Conservation (phyloP, 2,797 vertebrate species). For the Decapterus maruadsi region DNA sequence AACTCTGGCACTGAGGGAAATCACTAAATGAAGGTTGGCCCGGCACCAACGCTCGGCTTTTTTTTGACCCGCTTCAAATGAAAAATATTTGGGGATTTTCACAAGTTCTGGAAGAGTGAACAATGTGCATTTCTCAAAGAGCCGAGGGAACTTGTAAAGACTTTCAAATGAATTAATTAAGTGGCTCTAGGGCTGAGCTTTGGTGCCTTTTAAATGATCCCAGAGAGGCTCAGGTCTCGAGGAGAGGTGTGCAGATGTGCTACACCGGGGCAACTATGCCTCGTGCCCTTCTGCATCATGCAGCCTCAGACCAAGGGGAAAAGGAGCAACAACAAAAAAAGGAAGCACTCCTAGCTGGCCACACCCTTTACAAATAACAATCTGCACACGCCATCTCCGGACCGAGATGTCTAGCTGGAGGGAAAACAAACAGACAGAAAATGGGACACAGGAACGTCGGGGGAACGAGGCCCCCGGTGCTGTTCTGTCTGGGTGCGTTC, state of each 20-base stretch:
- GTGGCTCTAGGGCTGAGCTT: conserved; percentile 2
- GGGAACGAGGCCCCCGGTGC: conserved; percentile 49
- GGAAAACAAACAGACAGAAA: conserved; percentile 73
- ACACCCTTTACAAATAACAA: conserved; percentile 87
- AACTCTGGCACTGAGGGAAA: neutral
- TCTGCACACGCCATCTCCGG: conserved; percentile 80
- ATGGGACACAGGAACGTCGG: conserved; percentile 34
- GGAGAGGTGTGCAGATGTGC: conserved; percentile 24
- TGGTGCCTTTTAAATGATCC: neutral
- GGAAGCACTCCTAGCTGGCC: conserved; percentile 77
- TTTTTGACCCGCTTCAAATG: conserved; percentile 28
- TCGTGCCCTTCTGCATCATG: conserved; percentile 21
- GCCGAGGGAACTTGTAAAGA: neutral
- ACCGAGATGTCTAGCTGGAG: conserved; percentile 55
- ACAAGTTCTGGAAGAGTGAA: conserved; percentile 8
- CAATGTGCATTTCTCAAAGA: neutral
- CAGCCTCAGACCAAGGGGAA: conserved; percentile 46
- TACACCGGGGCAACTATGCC: conserved; percentile 28
- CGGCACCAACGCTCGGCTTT: conserved; percentile 13
- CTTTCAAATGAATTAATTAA: conserved; percentile 1
- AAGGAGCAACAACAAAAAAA: conserved; percentile 53
- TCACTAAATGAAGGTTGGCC: conserved; percentile 2
- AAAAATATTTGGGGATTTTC: conserved; percentile 35
- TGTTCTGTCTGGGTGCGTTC: conserved; percentile 37
- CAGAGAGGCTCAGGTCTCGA: conserved; percentile 13